phyloP scores from a whole-genome alignment of 1,140 invertebrate species.

The Bombus pascuorum region DNA sequence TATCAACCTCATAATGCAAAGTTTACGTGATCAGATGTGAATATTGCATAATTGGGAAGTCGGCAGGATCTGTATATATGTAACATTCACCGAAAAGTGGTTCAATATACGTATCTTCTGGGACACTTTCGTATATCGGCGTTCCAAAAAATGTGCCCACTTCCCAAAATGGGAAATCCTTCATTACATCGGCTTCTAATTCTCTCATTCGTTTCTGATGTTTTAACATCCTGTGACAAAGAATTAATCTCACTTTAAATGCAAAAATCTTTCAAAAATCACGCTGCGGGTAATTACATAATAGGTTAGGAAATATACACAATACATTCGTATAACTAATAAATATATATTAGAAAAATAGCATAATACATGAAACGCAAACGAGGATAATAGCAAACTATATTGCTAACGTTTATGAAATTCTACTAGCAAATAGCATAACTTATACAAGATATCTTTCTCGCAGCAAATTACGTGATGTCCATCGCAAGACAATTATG shows the following conservation, averaged over 20 bases:
- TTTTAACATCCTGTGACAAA: constrained; percentile 30
- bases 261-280: not conserved
- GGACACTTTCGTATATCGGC: not conserved
- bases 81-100: not conserved
- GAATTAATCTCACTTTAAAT: not conserved
- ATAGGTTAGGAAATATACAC: too few species aligned
- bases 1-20: not conserved
- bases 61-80: rapidly evolving
- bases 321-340: not conserved
- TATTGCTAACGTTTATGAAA: not conserved
- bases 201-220: constrained; percentile 14
- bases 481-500: not conserved
- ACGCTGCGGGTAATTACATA: not conserved
- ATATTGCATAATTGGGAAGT: rapidly evolving
- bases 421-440: not conserved
- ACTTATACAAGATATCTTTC: not conserved
- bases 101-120: constrained; percentile 15
- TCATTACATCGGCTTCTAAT: constrained; percentile 51
- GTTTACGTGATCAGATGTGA: not conserved
- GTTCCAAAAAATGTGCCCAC: constrained; percentile 47
- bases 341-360: not conserved
- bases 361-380: not conserved
- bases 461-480: not conserved
- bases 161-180: constrained; percentile 44
- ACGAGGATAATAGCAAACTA: not conserved